Conservation (phyloP, 2,888 invertebrate genomes). For the Spisula solida region DNA sequence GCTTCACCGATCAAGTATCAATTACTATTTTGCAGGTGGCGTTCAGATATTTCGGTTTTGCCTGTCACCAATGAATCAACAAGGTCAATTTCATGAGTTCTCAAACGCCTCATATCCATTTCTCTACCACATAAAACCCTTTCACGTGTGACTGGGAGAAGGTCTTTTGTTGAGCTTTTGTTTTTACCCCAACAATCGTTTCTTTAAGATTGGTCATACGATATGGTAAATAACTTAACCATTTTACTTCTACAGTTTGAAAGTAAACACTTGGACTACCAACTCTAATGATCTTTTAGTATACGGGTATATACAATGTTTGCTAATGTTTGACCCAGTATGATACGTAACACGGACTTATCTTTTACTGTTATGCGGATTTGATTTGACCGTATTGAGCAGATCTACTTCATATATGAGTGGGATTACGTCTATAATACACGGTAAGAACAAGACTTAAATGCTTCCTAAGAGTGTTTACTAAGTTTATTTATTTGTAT, state of each 20-base stretch:
- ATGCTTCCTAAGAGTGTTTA: slow-evolving; percentile 16
- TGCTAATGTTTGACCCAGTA: neutral
- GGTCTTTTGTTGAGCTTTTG: slow-evolving; percentile 39
- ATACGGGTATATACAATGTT: neutral
- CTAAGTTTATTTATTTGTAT: slow-evolving; percentile 2
- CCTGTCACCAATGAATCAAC: slow-evolving; percentile 19
- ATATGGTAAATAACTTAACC: slow-evolving; percentile 21
- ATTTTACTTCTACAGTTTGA: slow-evolving; percentile 34
- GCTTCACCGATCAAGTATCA: neutral
- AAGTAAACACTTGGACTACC: slow-evolving; percentile 17
- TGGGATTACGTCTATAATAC: neutral
- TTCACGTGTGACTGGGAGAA: slow-evolving; percentile 9
- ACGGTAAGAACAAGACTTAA: slow-evolving; percentile 9
- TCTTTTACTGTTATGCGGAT: neutral
- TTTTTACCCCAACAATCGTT: slow-evolving; percentile 34
- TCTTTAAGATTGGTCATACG: slow-evolving; percentile 25
- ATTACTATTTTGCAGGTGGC: slow-evolving; percentile 25
- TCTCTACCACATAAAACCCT: neutral
- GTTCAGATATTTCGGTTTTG: slow-evolving; percentile 22
- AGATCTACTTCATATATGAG: slow-evolving; percentile 14
- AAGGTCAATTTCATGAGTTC: neutral
- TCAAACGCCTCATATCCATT: slow-evolving; percentile 23
- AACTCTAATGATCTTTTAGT: slow-evolving; percentile 25
- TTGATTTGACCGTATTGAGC: slow-evolving; percentile 10
- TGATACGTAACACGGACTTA: slow-evolving; percentile 4